A percentile compares a stretch with the other conserved stretches of the same genome.
Evolutionary conservation across 2,797 vertebrate species (phyloP).

Genomic region (Diceros bicornis): DNA sequence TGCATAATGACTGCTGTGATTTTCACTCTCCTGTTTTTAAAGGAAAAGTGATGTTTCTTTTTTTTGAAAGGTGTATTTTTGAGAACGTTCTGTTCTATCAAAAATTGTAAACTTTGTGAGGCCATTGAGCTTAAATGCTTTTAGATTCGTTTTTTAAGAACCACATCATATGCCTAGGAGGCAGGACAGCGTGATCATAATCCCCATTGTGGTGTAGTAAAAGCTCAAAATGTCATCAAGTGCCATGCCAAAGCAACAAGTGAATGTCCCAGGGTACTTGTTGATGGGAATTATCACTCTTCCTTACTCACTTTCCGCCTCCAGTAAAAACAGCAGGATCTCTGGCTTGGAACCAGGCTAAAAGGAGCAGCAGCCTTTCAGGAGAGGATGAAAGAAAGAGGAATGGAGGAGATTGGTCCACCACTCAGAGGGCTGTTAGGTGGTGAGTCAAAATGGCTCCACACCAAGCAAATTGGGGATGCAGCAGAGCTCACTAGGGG

Average conservation of each 20-base stretch:
- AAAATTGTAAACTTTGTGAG: constrained; percentile 51
- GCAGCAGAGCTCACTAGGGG: neutral
- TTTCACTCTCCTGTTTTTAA: constrained; percentile 52
- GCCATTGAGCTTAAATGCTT: neutral
- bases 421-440: constrained; percentile 12
- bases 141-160: constrained; percentile 45
- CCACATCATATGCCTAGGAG: neutral
- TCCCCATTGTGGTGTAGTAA: neutral
- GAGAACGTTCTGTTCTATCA: constrained; percentile 48
- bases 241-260: constrained; percentile 58
- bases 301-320: constrained; percentile 66
- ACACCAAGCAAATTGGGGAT: constrained; percentile 25
- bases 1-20: constrained; percentile 6
- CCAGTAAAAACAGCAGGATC: constrained; percentile 65
- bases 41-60: neutral
- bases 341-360: constrained; percentile 65
- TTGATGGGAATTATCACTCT: constrained; percentile 61
- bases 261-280: constrained; percentile 31
- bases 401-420: neutral
- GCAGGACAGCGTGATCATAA: neutral
- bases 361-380: constrained; percentile 17
- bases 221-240: neutral
- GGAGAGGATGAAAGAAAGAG: constrained; percentile 10
- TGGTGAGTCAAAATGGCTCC: constrained; percentile 47
- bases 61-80: neutral